A percentile compares a stretch with the other conserved stretches of the same genome.
Conservation (phyloP, 2,113 vertebrate species). For the Ivindomyrus marchei region DNA sequence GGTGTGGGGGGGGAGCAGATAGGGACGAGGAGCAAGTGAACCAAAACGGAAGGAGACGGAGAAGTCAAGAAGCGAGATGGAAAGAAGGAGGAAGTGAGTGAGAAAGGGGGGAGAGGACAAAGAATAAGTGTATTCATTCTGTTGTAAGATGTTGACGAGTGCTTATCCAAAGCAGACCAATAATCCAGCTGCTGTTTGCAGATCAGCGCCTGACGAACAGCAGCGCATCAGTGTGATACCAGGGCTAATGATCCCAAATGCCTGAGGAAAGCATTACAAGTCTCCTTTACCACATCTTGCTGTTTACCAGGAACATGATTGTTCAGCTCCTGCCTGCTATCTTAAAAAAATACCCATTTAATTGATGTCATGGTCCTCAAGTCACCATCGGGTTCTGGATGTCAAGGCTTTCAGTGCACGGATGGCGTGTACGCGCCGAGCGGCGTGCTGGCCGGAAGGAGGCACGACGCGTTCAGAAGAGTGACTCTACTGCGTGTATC, state of each 20-base stretch:
- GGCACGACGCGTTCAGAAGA: neutral
- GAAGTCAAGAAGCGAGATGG: neutral
- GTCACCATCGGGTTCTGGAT: neutral
- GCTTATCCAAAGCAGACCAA: neutral
- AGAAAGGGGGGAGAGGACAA: neutral
- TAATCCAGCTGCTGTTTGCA: neutral
- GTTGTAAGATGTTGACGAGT: neutral
- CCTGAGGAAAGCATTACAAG: neutral
- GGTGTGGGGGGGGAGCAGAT: neutral
- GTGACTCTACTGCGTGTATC: neutral
- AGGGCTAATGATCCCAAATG: neutral
- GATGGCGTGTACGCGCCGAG: neutral
- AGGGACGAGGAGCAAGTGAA: neutral
- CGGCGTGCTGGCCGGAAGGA: neutral
- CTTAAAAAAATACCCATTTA: neutral
- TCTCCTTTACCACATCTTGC: neutral
- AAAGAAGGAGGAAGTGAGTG: neutral
- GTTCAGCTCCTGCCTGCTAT: neutral
- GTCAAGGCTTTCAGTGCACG: neutral
- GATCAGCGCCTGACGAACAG: neutral
- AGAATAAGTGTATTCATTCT: neutral
- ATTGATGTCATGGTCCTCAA: neutral
- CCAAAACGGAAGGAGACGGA: neutral
- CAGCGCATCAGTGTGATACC: neutral
- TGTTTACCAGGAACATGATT: neutral